A percentile compares a stretch with the other conserved stretches of the same genome.
phyloP scores from a whole-genome alignment of 2,113 vertebrate genomes.

The Oryzias javanicus region DNA sequence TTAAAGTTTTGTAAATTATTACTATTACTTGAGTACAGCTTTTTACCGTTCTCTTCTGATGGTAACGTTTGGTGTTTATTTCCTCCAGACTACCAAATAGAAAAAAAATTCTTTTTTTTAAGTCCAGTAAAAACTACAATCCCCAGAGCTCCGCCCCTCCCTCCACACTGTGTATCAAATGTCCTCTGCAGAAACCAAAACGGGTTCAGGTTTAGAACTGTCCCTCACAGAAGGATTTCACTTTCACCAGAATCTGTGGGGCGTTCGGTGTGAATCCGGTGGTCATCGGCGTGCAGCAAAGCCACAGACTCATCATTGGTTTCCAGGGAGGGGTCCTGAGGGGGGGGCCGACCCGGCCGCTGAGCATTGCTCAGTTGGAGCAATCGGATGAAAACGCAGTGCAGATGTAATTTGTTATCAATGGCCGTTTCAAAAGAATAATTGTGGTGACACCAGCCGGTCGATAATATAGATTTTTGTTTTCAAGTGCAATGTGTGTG shows the following conservation, averaged over 20 bases:
- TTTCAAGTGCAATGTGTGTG: slow-evolving; percentile 97
- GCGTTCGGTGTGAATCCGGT: slow-evolving; percentile 26
- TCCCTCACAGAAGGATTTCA: too few relatives aligned
- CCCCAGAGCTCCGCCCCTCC: too few relatives aligned
- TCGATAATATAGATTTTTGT: slow-evolving; percentile 99
- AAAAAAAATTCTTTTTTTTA: too few relatives aligned
- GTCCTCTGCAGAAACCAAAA: too few relatives aligned
- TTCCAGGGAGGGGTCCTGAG: slow-evolving; percentile 72
- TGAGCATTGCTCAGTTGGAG: slow-evolving; percentile 96
- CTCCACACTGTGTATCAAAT: too few relatives aligned
- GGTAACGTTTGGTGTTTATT: too few relatives aligned
- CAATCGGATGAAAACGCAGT: slow-evolving; percentile 99
- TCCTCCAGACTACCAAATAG: too few relatives aligned
- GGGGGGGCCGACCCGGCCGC: slow-evolving; percentile 47
- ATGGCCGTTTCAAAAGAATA: slow-evolving; percentile 99
- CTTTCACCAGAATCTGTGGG: background rate
- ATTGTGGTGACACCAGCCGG: slow-evolving; percentile 99
- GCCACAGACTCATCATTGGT: slow-evolving; percentile 73
- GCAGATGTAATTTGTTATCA: slow-evolving; percentile 99
- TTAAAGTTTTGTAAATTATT: too few relatives aligned
- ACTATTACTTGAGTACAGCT: too few relatives aligned
- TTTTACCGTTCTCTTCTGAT: too few relatives aligned
- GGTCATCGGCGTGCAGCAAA: slow-evolving; percentile 27
- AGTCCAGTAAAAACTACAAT: too few relatives aligned
- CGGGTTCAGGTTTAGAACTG: too few relatives aligned